Percentiles rank a stretch among this genome's conserved stretches.
phyloP scores from a whole-genome alignment of 2,797 vertebrate genomes.

The Naso thynnoides region DNA sequence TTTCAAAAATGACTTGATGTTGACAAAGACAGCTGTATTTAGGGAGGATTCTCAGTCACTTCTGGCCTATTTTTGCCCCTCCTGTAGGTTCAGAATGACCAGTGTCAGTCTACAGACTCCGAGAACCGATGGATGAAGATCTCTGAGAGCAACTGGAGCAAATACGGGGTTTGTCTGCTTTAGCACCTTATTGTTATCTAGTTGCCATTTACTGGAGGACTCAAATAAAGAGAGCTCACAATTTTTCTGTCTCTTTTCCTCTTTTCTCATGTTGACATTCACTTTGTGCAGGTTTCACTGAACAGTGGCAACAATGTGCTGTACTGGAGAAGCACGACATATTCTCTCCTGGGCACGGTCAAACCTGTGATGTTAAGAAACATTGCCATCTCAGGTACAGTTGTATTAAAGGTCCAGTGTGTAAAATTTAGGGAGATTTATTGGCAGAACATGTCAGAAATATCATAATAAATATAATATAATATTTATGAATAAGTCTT shows the following conservation, averaged over 20 bases:
- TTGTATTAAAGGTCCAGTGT: too few relatives aligned
- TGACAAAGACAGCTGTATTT: background rate
- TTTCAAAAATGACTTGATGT: background rate
- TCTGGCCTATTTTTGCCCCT: background rate
- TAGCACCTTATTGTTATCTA: background rate
- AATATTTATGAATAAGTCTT: too few relatives aligned
- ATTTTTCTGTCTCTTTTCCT: background rate
- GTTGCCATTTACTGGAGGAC: background rate
- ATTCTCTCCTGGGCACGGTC: conserved; percentile 82
- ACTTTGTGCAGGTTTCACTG: conserved; percentile 84
- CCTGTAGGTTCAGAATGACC: conserved; percentile 94
- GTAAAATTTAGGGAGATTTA: too few relatives aligned
- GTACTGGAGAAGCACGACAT: conserved; percentile 92
- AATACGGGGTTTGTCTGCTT: conserved; percentile 84
- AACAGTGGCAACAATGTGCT: conserved; percentile 93
- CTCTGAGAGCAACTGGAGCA: conserved; percentile 90
- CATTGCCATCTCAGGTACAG: conserved; percentile 91
- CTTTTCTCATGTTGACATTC: background rate
- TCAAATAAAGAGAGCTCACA: background rate
- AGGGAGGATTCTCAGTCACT: background rate
- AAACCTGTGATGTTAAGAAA: conserved; percentile 93
- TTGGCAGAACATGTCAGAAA: too few relatives aligned
- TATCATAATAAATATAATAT: too few relatives aligned
- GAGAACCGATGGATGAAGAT: conserved; percentile 90
- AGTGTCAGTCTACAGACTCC: conserved; percentile 92